These are phyloP conservation scores for Eumacrocentrus americanus DNA, from an alignment of 2,888 invertebrate species.

Conservation along the genomic window DNA sequence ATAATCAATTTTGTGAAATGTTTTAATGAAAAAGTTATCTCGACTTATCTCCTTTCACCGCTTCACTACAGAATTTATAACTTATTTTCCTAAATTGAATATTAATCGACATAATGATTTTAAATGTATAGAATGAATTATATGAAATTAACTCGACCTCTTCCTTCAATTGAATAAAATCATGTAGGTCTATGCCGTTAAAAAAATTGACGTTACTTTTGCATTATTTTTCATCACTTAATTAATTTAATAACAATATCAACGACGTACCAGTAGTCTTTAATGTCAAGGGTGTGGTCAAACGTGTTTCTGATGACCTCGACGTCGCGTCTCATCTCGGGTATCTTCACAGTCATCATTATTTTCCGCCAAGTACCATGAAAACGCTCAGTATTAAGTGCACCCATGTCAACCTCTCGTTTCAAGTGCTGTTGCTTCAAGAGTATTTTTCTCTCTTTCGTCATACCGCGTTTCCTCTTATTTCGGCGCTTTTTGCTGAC, in stretches of 20 bases:
- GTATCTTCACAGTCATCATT: slow-evolving; percentile 57
- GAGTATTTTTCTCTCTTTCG: slow-evolving; percentile 44
- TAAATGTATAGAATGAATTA: not conserved
- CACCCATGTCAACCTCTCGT: slow-evolving; percentile 58
- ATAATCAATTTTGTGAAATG: no score
- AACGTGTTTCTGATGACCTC: slow-evolving; percentile 61
- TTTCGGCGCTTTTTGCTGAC: slow-evolving; percentile 1
- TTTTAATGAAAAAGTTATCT: no score
- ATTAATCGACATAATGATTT: not conserved
- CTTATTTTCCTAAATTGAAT: not conserved
- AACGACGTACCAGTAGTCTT: slow-evolving; percentile 56
- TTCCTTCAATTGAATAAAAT: no score
- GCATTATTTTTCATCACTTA: no score
- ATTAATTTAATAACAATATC: no score
- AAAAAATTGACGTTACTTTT: no score
- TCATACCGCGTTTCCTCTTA: slow-evolving; percentile 43
- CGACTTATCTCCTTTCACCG: no score
- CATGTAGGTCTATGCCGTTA: no score
- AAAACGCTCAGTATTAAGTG: slow-evolving; percentile 50
- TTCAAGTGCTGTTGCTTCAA: slow-evolving; percentile 52
- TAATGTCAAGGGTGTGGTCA: slow-evolving; percentile 61
- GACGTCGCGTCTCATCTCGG: slow-evolving; percentile 58
- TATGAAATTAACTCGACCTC: not conserved
- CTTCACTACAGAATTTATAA: no score
- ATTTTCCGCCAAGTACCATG: slow-evolving; percentile 59